phyloP scores from a whole-genome alignment of 2,888 invertebrate genomes.

The Tipula vernalis region DNA sequence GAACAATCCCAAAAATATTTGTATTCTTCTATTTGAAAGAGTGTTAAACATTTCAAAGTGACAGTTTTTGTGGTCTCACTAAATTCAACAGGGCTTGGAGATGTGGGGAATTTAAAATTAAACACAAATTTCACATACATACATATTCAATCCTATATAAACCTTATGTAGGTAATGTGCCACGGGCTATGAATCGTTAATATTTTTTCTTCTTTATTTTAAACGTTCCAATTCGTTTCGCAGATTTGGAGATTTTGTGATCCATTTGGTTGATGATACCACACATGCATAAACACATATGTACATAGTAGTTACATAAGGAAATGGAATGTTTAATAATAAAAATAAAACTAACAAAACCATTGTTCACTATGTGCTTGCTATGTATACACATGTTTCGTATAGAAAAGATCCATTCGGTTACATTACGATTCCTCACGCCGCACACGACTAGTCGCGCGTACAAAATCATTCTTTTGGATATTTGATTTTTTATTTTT shows the following conservation, averaged over 20 bases:
- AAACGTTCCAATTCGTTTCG: constrained; percentile 12
- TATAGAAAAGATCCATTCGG: constrained; percentile 26
- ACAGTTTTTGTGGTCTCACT: too few species aligned
- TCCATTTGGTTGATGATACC: neutral
- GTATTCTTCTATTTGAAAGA: too few species aligned
- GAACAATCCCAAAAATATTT: too few species aligned
- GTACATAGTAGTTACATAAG: neutral
- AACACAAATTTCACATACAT: too few species aligned
- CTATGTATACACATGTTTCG: neutral
- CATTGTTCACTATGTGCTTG: neutral
- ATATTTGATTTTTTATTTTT: neutral
- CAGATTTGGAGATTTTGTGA: constrained; percentile 11
- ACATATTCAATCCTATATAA: neutral
- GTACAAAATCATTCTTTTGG: constrained; percentile 24
- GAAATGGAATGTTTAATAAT: neutral
- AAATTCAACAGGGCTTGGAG: too few species aligned
- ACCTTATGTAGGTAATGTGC: neutral
- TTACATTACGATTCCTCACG: constrained; percentile 31
- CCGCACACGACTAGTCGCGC: constrained; percentile 38
- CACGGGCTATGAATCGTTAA: constrained; percentile 6
- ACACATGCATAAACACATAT: neutral
- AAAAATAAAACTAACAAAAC: neutral
- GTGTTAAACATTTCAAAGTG: too few species aligned
- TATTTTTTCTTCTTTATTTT: constrained; percentile 6
- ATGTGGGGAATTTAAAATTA: too few species aligned